Evolutionary conservation across 2,113 vertebrate species (phyloP).

Genomic region (Galemys pyrenaicus): DNA sequence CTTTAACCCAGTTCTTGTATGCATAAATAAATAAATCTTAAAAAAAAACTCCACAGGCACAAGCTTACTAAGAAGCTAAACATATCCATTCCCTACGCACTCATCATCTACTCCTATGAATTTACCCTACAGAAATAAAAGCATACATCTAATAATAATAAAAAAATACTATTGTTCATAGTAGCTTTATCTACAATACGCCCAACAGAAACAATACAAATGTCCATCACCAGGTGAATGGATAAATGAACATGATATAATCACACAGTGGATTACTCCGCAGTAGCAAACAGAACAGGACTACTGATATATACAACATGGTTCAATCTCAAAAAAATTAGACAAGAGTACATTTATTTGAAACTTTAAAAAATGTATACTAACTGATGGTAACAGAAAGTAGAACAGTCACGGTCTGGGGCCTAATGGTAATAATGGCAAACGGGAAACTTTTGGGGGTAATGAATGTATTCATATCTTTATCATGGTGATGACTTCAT

Average conservation of each 20-base stretch:
- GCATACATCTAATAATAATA: not conserved
- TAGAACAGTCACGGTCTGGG: not conserved
- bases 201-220: not conserved
- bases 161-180: not conserved
- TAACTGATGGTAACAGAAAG: not conserved
- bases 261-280: not conserved
- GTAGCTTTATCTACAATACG: not conserved
- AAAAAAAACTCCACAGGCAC: not conserved
- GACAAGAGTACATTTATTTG: not conserved
- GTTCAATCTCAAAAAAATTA: conserved; percentile 25
- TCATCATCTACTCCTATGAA: not conserved
- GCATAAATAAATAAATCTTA: too few species aligned
- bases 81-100: not conserved
- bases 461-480: not conserved
- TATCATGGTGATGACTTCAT: not conserved
- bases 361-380: not conserved
- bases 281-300: not conserved
- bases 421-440: accelerated
- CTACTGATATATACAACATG: too few species aligned
- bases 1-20: too few species aligned
- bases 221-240: not conserved
- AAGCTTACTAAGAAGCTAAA: not conserved
- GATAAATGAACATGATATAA: not conserved
- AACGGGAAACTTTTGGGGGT: not conserved
- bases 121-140: not conserved